These are phyloP conservation scores for Notolepis coatsorum DNA, from an alignment of 2,797 vertebrate genomes.

Conservation along the genomic window DNA sequence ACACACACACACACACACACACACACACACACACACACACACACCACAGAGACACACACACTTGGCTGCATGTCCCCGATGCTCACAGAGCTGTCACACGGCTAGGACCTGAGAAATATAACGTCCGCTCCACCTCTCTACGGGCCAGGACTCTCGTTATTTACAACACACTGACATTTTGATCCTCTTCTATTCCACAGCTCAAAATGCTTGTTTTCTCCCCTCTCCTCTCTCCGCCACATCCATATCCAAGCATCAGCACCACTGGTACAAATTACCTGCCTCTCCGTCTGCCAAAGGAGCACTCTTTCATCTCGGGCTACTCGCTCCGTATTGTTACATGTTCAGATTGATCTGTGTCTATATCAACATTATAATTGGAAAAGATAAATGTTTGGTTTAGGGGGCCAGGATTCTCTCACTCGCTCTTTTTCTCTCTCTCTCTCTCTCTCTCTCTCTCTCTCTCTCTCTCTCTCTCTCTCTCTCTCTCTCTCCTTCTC, in stretches of 20 bases:
- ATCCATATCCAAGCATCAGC: conserved; percentile 42
- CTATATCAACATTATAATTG: too few relatives aligned
- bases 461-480: background rate
- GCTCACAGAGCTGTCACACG: conserved; percentile 7
- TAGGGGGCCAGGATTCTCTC: background rate
- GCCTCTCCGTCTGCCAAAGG: conserved; percentile 1
- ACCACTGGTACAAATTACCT: background rate
- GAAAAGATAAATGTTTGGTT: too few relatives aligned
- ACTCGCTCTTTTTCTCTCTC: conserved; percentile 6
- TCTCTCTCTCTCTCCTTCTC: conserved; percentile 11
- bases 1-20: conserved; percentile 4
- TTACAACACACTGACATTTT: conserved; percentile 62
- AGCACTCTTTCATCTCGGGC: too few relatives aligned
- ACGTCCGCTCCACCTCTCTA: conserved; percentile 32
- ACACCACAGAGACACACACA: background rate
- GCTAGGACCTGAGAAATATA: conserved; percentile 12
- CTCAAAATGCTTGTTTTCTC: conserved; percentile 50
- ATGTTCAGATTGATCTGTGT: too few relatives aligned
- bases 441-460: background rate
- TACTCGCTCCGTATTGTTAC: too few relatives aligned
- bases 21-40: conserved; percentile 7
- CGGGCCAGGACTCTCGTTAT: conserved; percentile 37
- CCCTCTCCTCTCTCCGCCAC: conserved; percentile 34
- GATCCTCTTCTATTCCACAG: conserved; percentile 58
- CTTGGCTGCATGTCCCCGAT: background rate